Evolutionary conservation across 2,113 vertebrate genomes (phyloP).

Genomic region (Albula goreensis): DNA sequence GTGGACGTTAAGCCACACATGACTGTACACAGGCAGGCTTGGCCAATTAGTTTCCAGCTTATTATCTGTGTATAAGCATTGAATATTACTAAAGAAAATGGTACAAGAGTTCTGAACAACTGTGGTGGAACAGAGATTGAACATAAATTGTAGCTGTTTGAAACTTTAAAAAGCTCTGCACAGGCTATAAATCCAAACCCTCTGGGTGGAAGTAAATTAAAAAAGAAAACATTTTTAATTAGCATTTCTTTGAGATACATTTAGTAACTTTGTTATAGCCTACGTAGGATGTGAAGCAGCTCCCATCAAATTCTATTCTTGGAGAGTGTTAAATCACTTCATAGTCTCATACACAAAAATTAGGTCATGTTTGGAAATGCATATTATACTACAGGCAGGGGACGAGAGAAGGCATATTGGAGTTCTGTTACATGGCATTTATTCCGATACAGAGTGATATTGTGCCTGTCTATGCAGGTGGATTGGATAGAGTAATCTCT

Average conservation of each 20-base stretch:
- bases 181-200: no score
- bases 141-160: no score
- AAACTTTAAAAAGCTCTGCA: no score
- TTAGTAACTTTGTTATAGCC: neutral
- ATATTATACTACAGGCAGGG: neutral
- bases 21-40: no score
- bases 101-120: no score
- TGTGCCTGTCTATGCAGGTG: conserved; percentile 6
- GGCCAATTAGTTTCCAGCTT: no score
- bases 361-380: conserved; percentile 1
- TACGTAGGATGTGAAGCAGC: neutral
- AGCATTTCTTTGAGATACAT: neutral
- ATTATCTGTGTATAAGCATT: no score
- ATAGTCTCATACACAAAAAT: neutral
- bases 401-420: neutral
- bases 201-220: no score
- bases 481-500: neutral
- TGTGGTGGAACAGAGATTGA: no score
- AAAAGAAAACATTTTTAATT: neutral
- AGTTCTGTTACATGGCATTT: neutral
- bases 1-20: no score
- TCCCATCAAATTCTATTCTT: neutral
- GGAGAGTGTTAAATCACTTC: neutral
- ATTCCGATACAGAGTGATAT: neutral
- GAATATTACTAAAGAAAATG: no score